phyloP scores from a whole-genome alignment of 2,797 vertebrate species.

The Silurus lanzhouensis region DNA sequence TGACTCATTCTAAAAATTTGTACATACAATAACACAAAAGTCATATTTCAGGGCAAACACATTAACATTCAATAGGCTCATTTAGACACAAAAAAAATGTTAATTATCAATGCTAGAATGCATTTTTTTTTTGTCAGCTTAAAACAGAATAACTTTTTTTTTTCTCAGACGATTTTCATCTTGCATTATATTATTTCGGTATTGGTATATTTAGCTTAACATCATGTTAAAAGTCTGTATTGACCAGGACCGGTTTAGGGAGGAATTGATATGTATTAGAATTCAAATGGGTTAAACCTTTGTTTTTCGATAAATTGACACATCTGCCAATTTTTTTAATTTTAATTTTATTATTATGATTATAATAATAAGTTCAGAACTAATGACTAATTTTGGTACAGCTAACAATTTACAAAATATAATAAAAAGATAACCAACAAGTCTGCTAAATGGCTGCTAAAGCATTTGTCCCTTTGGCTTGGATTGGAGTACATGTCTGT shows the following conservation, averaged over 20 bases:
- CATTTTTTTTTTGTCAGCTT: not conserved
- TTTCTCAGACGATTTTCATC: not conserved
- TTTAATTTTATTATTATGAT: not conserved
- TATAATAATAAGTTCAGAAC: not conserved
- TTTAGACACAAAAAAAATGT: not conserved
- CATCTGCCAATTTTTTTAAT: not conserved
- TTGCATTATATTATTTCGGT: too few species aligned
- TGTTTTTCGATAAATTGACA: too few species aligned
- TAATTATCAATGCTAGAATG: not conserved
- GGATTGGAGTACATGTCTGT: too few species aligned
- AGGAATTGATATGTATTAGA: not conserved
- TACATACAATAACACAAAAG: not conserved
- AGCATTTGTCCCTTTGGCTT: too few species aligned
- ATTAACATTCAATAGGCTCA: not conserved
- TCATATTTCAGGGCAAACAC: not conserved
- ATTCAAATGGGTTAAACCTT: not conserved
- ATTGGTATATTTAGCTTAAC: not conserved
- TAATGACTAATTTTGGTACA: not conserved
- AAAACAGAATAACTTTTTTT: not conserved
- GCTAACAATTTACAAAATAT: not conserved
- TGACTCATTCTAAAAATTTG: not conserved
- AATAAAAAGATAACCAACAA: not conserved
- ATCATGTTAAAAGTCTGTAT: not conserved
- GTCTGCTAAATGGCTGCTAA: too few species aligned
- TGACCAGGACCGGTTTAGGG: not conserved